A percentile compares a stretch with the other conserved stretches of the same genome.
These are phyloP conservation scores for Clavelina lepadiformis DNA, from an alignment of 23 tunicate genomes.

Conservation along the genomic window DNA sequence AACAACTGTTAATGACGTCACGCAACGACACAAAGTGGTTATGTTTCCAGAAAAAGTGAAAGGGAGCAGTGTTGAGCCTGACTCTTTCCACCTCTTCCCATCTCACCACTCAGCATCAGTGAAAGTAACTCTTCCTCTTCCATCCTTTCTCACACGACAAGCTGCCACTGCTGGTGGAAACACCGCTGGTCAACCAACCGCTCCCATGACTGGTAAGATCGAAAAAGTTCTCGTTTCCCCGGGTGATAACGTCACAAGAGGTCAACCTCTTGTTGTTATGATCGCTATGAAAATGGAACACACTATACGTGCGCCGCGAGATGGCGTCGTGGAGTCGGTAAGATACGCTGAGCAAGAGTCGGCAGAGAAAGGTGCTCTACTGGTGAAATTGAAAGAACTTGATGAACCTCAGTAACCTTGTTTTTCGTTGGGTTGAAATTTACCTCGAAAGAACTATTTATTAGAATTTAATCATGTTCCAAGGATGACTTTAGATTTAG, in stretches of 20 bases:
- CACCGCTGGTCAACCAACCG: conserved; percentile 52
- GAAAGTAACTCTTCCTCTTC: conserved; percentile 22
- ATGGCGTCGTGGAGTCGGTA: conserved; percentile 88
- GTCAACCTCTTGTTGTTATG: conserved; percentile 90
- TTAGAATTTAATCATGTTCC: too few species aligned
- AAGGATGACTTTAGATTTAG: too few species aligned
- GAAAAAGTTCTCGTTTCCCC: conserved; percentile 67
- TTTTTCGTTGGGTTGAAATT: too few species aligned
- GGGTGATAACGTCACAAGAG: conserved; percentile 85
- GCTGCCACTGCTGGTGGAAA: conserved; percentile 19
- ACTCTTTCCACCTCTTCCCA: conserved; percentile 23
- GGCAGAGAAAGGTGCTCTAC: conserved; percentile 59
- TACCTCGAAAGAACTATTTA: too few species aligned
- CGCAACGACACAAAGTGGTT: conserved; percentile 32
- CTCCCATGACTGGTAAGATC: conserved; percentile 92
- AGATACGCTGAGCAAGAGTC: conserved; percentile 55
- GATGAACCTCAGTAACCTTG: too few species aligned
- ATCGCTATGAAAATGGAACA: conserved; percentile 99
- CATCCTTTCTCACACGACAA: conserved; percentile 24
- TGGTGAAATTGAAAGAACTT: conserved; percentile 52
- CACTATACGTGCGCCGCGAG: conserved; percentile 90
- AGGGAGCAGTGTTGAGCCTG: conserved; percentile 6
- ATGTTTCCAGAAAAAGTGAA: background rate
- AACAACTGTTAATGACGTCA: conserved; percentile 36
- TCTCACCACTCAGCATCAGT: conserved; percentile 12